phyloP scores from a whole-genome alignment of 2,113 vertebrate genomes.

The Hassar affinis region DNA sequence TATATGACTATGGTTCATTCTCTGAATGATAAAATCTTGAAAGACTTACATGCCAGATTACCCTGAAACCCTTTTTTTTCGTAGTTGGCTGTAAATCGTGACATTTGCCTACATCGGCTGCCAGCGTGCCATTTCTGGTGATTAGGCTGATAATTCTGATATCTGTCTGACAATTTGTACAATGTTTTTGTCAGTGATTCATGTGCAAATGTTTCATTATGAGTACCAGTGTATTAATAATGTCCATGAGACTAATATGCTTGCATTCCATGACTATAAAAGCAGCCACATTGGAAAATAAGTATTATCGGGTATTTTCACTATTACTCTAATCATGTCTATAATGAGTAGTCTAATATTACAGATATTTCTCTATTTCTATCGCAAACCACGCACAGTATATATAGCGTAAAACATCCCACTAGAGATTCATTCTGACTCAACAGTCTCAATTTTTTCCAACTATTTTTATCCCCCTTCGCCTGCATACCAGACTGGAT shows the following conservation, averaged over 20 bases:
- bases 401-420: slow-evolving; percentile 11
- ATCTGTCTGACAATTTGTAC: background rate
- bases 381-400: background rate
- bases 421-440: slow-evolving; percentile 37
- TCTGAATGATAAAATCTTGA: background rate
- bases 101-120: background rate
- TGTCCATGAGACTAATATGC: background rate
- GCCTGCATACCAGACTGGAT: background rate
- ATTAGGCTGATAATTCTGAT: background rate
- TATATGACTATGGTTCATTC: background rate
- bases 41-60: background rate
- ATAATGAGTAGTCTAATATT: slow-evolving; percentile 11
- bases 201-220: background rate
- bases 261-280: background rate
- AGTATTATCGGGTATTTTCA: background rate
- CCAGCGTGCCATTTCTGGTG: background rate
- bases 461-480: background rate
- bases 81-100: background rate
- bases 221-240: background rate
- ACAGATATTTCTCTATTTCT: slow-evolving; percentile 19
- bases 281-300: background rate
- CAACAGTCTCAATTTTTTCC: slow-evolving; percentile 30
- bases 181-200: background rate
- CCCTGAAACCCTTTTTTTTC: background rate
- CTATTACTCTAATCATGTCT: background rate